Conservation (phyloP, 2,797 vertebrate genomes). For the Taeniopygia guttata region DNA sequence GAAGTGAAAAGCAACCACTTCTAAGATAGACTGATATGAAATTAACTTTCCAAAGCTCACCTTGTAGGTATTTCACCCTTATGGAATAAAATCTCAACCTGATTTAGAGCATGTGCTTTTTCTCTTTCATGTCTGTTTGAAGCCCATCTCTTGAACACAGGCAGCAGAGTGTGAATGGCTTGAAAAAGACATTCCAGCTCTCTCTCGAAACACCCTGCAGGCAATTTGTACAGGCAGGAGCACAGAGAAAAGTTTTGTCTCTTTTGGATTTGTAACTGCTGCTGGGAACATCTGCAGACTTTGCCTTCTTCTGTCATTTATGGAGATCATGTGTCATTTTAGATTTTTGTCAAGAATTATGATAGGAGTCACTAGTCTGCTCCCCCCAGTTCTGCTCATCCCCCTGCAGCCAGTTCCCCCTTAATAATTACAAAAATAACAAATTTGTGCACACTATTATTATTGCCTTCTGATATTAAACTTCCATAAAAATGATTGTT, state of each 20-base stretch:
- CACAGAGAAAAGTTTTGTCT: constrained; percentile 53
- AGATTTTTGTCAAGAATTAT: constrained; percentile 42
- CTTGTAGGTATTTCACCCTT: neutral
- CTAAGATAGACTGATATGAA: neutral
- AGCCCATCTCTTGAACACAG: neutral
- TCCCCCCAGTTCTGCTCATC: neutral
- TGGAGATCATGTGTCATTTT: constrained; percentile 30
- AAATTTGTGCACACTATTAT: neutral
- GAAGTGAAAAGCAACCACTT: neutral
- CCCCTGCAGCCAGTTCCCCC: neutral
- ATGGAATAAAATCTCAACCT: neutral
- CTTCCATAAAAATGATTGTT: neutral
- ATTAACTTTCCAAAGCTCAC: constrained; percentile 21
- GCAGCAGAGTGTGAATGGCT: constrained; percentile 33
- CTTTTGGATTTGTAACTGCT: constrained; percentile 30
- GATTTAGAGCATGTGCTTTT: neutral
- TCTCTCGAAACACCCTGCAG: constrained; percentile 36
- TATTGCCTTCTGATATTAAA: neutral
- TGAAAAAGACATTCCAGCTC: constrained; percentile 51
- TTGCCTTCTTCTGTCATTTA: constrained; percentile 26
- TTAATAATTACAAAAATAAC: neutral
- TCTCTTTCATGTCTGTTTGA: constrained; percentile 14
- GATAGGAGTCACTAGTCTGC: neutral
- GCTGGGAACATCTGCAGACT: constrained; percentile 48
- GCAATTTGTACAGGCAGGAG: constrained; percentile 51